phyloP scores from a whole-genome alignment of 2,113 vertebrate species.

The Oncorhynchus gorbuscha region DNA sequence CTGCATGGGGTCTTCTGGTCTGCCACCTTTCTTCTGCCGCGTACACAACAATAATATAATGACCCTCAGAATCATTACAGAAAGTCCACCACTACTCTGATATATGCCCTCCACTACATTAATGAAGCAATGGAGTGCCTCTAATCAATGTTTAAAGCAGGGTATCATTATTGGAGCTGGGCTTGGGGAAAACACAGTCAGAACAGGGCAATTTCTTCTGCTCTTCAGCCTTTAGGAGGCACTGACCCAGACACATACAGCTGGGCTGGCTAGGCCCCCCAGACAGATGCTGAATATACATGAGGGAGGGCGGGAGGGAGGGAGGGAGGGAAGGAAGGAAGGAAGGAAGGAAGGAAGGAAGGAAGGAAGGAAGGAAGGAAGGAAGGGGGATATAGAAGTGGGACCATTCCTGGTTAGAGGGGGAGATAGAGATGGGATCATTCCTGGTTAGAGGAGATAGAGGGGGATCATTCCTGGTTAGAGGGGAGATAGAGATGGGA shows the following conservation, averaged over 20 bases:
- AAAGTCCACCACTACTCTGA: slow-evolving; percentile 12
- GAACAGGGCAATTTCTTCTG: slow-evolving; percentile 24
- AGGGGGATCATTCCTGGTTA: too few relatives aligned
- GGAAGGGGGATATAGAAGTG: too few relatives aligned
- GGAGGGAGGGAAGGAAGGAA: too few relatives aligned
- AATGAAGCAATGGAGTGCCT: slow-evolving; percentile 41
- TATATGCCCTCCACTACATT: slow-evolving; percentile 38
- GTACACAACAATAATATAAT: slow-evolving; percentile 32
- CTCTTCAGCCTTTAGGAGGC: slow-evolving; percentile 33
- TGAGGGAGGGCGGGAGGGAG: too few relatives aligned
- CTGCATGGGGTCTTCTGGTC: slow-evolving; percentile 14
- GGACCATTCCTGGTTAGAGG: slow-evolving; percentile 10
- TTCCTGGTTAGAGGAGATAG: background rate
- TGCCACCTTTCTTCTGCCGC: background rate
- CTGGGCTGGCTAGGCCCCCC: slow-evolving; percentile 13
- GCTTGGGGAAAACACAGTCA: slow-evolving; percentile 29
- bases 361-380: too few relatives aligned
- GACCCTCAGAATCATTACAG: slow-evolving; percentile 11
- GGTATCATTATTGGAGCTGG: slow-evolving; percentile 38
- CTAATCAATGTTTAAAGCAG: slow-evolving; percentile 50
- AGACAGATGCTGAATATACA: slow-evolving; percentile 1
- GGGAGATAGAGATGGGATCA: too few relatives aligned
- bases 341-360: too few relatives aligned
- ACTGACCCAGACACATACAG: slow-evolving; percentile 43
- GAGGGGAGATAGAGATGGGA: slow-evolving; percentile 21